Percentiles rank a stretch among this genome's conserved stretches.
Evolutionary conservation across 2,113 vertebrate genomes (phyloP).

Genomic region (Hucho hucho): DNA sequence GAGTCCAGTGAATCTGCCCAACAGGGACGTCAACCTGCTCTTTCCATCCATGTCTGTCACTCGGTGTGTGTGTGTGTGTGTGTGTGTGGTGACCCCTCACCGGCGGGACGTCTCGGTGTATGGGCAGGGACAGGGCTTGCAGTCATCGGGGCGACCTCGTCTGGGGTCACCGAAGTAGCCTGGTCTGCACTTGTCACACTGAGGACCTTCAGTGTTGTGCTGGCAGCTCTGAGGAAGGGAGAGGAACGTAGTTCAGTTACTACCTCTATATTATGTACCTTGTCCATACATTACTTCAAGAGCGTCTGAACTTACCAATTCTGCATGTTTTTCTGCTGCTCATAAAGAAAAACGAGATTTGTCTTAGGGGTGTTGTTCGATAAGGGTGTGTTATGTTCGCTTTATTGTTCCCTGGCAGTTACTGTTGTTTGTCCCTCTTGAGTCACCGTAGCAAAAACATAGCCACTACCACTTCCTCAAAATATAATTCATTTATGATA

Average conservation of each 20-base stretch:
- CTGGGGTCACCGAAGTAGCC: slow-evolving; percentile 93
- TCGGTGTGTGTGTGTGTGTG: not conserved
- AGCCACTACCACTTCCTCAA: too few species aligned
- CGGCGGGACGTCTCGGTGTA: slow-evolving; percentile 81
- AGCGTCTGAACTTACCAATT: too few species aligned
- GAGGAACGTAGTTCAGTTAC: slow-evolving; percentile 25
- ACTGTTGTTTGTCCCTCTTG: too few species aligned
- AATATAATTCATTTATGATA: too few species aligned
- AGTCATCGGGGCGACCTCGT: slow-evolving; percentile 82
- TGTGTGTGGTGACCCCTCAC: slow-evolving; percentile 46
- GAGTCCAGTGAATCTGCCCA: slow-evolving; percentile 12
- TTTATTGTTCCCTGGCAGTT: too few species aligned
- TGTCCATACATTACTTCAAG: too few species aligned
- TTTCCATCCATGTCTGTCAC: not conserved
- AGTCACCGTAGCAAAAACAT: too few species aligned
- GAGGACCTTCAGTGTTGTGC: slow-evolving; percentile 93
- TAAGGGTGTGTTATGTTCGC: too few species aligned
- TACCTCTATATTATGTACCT: not conserved
- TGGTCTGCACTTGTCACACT: slow-evolving; percentile 87
- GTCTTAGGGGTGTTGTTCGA: too few species aligned
- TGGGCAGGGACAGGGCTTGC: slow-evolving; percentile 93
- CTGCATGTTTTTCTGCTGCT: too few species aligned
- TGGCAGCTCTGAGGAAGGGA: slow-evolving; percentile 85
- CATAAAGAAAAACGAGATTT: too few species aligned
- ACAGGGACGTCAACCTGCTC: not conserved